Percentiles rank a stretch among this genome's conserved stretches.
These are phyloP conservation scores for Cebus imitator DNA, from an alignment of 2,113 vertebrate species.

Conservation along the genomic window DNA sequence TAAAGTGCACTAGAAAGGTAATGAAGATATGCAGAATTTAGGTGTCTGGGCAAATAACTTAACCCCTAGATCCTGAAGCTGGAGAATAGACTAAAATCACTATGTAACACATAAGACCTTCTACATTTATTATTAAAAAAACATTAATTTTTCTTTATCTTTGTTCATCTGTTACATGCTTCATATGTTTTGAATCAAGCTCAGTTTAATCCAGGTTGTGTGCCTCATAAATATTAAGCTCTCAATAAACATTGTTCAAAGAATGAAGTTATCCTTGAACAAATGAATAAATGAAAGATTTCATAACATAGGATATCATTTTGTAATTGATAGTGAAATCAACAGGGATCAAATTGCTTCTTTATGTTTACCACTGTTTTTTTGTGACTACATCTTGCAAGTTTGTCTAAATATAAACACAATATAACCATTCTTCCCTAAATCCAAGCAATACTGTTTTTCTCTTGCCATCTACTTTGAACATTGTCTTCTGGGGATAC, in stretches of 20 bases:
- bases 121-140: not conserved
- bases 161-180: not conserved
- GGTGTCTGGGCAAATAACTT: not conserved
- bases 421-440: not conserved
- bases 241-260: not conserved
- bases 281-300: conserved; percentile 10
- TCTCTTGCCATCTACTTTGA: not conserved
- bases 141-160: not conserved
- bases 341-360: not conserved
- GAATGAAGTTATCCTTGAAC: not conserved
- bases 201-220: not conserved
- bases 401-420: not conserved
- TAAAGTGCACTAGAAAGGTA: not conserved
- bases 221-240: conserved; percentile 15
- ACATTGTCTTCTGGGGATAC: not conserved
- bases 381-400: not conserved
- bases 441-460: not conserved
- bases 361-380: not conserved
- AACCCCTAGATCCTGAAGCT: not conserved
- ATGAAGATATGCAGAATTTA: not conserved
- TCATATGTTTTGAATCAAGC: not conserved
- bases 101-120: not conserved
- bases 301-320: not conserved
- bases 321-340: conserved; percentile 4
- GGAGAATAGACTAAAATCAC: not conserved